phyloP scores from a whole-genome alignment of 2,113 vertebrate species.

The Otus sunia region DNA sequence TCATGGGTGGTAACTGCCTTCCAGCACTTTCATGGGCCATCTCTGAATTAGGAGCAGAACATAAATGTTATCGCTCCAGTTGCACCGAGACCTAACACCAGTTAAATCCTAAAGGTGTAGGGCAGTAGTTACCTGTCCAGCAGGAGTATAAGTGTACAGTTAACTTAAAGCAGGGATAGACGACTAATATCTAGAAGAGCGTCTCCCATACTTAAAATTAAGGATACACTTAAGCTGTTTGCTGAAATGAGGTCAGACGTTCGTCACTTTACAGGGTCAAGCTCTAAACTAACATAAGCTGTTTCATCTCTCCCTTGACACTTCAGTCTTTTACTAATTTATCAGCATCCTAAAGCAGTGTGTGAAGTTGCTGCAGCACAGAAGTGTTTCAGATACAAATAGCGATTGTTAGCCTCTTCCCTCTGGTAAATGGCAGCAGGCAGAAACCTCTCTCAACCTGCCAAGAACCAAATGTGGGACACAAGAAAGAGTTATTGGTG shows the following conservation, averaged over 20 bases:
- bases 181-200: neutral
- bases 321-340: slow-evolving; percentile 53
- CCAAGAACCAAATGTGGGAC: slow-evolving; percentile 26
- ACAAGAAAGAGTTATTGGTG: slow-evolving; percentile 24
- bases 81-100: neutral
- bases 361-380: slow-evolving; percentile 47
- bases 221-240: slow-evolving; percentile 24
- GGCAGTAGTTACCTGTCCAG: neutral
- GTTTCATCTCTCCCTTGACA: slow-evolving; percentile 60
- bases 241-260: slow-evolving; percentile 38
- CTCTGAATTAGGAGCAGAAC: neutral
- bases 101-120: neutral
- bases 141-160: neutral
- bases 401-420: slow-evolving; percentile 56
- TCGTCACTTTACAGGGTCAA: neutral
- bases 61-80: neutral
- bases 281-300: slow-evolving; percentile 60
- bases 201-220: slow-evolving; percentile 11
- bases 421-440: slow-evolving; percentile 60
- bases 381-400: slow-evolving; percentile 46
- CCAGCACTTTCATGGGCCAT: neutral
- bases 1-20: neutral
- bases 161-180: neutral
- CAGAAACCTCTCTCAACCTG: slow-evolving; percentile 28
- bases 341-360: slow-evolving; percentile 45